A percentile compares a stretch with the other conserved stretches of the same genome.
These are phyloP conservation scores for Cephalotes varians DNA, from an alignment of 2,888 invertebrate species.

Conservation along the genomic window DNA sequence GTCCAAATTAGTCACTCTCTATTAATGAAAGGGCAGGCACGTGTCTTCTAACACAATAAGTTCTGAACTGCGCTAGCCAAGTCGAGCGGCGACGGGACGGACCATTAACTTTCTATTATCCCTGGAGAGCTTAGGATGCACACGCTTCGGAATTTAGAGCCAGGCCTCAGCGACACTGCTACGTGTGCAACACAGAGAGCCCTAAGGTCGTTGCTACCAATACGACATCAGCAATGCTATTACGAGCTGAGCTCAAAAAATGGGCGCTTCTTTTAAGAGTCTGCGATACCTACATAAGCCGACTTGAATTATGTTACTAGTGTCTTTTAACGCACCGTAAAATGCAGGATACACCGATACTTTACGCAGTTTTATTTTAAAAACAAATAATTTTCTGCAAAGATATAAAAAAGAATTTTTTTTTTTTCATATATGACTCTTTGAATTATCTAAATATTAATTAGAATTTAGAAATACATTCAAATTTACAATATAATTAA, in stretches of 20 bases:
- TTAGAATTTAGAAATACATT: background rate
- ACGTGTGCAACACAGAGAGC: constrained; percentile 22
- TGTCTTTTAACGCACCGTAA: constrained; percentile 42
- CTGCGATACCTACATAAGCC: constrained; percentile 43
- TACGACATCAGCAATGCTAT: constrained; percentile 37
- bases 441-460: constrained; percentile 13
- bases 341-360: background rate
- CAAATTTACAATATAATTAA: background rate
- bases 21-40: constrained; percentile 46
- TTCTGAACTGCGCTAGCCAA: constrained; percentile 38
- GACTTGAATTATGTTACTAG: constrained; percentile 29
- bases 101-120: constrained; percentile 56
- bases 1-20: constrained; percentile 39
- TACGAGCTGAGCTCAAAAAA: constrained; percentile 23
- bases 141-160: constrained; percentile 48
- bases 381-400: background rate
- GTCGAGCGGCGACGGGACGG: constrained; percentile 45
- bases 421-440: background rate
- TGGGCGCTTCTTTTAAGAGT: constrained; percentile 42
- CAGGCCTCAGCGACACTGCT: constrained; percentile 33
- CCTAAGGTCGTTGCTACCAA: constrained; percentile 35
- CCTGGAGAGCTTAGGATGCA: constrained; percentile 49
- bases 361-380: background rate
- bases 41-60: constrained; percentile 48
- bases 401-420: background rate